Percentiles rank a stretch among this genome's conserved stretches.
These are phyloP conservation scores for Ephydatia muelleri DNA, from an alignment of 37 sponge, comb jelly and placozoan genomes.

Conservation along the genomic window DNA sequence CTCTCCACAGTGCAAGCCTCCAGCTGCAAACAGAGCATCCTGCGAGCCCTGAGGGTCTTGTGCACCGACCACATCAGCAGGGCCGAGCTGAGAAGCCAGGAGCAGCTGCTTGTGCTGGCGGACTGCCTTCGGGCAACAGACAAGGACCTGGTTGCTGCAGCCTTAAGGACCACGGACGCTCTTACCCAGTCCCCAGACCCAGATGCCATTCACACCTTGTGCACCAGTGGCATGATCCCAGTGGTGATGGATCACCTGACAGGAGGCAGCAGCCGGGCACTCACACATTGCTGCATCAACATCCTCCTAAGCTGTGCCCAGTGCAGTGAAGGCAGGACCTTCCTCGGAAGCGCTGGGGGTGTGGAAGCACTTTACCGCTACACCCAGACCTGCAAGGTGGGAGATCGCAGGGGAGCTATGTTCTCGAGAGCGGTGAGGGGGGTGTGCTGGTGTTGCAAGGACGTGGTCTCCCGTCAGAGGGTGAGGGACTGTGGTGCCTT, in stretches of 20 bases:
- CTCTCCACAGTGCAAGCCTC: not conserved
- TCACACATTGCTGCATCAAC: not conserved
- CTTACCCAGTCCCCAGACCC: not conserved
- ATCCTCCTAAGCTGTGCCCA: constrained; percentile 32
- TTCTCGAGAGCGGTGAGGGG: constrained; percentile 1
- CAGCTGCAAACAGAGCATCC: constrained; percentile 37
- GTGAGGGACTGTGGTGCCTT: constrained; percentile 63
- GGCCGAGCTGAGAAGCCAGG: constrained; percentile 21
- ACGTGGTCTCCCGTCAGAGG: constrained; percentile 55
- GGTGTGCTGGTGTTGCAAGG: constrained; percentile 50
- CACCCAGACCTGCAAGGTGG: not conserved
- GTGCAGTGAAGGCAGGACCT: constrained; percentile 32
- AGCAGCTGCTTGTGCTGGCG: constrained; percentile 9
- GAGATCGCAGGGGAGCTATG: not conserved
- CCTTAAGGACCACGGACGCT: constrained; percentile 20
- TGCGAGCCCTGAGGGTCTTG: constrained; percentile 41
- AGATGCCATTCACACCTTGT: constrained; percentile 21
- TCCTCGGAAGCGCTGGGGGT: constrained; percentile 54
- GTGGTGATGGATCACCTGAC: not conserved
- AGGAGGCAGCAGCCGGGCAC: not conserved
- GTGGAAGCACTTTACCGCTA: constrained; percentile 34
- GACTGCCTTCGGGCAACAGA: constrained; percentile 33
- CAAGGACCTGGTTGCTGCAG: constrained; percentile 7
- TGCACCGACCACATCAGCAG: not conserved
- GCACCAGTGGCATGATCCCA: constrained; percentile 24